Evolutionary conservation across 92 coral and sea anemone genomes (phyloP).

Genomic region (Parazoanthus swiftii): DNA sequence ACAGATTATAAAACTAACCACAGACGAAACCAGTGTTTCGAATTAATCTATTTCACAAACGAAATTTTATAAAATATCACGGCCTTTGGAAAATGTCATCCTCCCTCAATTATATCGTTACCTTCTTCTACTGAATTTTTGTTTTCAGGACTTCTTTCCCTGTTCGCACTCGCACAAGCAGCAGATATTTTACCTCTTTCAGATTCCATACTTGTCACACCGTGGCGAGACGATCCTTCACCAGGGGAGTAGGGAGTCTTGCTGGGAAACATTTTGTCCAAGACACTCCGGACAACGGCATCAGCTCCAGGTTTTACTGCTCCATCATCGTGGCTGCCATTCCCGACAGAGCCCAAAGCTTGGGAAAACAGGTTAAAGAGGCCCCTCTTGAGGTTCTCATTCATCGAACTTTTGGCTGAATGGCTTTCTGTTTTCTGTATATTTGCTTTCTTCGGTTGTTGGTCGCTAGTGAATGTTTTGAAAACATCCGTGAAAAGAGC

Average conservation of each 20-base stretch:
- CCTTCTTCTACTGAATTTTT: background rate
- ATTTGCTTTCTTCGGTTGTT: background rate
- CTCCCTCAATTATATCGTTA: background rate
- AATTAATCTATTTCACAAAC: too few relatives aligned
- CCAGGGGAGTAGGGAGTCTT: background rate
- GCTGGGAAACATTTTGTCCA: background rate
- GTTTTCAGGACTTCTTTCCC: background rate
- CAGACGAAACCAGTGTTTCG: too few relatives aligned
- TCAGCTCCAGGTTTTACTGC: background rate
- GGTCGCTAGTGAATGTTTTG: background rate
- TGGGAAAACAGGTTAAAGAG: background rate
- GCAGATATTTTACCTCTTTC: background rate
- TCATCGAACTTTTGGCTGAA: background rate
- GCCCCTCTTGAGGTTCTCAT: background rate
- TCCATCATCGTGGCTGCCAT: background rate
- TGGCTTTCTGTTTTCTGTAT: background rate
- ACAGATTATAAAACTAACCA: too few relatives aligned
- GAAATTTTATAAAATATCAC: too few relatives aligned
- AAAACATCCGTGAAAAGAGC: background rate
- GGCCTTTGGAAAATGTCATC: too few relatives aligned
- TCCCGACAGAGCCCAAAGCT: slow-evolving; percentile 1
- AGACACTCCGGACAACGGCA: background rate
- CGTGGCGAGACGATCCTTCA: background rate
- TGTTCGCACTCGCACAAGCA: background rate
- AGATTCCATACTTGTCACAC: background rate